Percentiles rank a stretch among this genome's conserved stretches.
These are phyloP conservation scores for Lagopus muta DNA, from an alignment of 2,113 vertebrate species.

Conservation along the genomic window DNA sequence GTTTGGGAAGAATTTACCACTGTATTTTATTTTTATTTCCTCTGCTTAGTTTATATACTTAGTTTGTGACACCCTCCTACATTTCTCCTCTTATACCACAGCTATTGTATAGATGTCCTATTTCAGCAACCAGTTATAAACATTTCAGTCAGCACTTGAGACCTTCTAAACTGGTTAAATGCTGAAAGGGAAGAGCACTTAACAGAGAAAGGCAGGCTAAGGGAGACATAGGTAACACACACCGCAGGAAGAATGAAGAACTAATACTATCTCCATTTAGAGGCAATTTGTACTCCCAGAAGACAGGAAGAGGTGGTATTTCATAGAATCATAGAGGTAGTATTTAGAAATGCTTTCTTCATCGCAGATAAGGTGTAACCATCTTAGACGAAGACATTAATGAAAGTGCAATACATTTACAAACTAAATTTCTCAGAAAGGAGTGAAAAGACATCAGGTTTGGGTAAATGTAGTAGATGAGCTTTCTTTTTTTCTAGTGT, in stretches of 20 bases:
- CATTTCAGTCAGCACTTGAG: not conserved
- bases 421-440: not conserved
- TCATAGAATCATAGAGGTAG: not conserved
- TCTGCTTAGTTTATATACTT: not conserved
- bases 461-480: not conserved
- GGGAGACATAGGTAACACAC: not conserved
- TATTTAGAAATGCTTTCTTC: not conserved
- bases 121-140: not conserved
- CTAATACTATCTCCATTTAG: not conserved
- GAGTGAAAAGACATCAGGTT: not conserved
- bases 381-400: not conserved
- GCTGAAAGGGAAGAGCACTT: slow-evolving; percentile 6
- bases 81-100: not conserved
- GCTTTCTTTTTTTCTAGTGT: not conserved
- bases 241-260: not conserved
- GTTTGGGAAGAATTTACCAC: not conserved
- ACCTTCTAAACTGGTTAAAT: slow-evolving; percentile 38
- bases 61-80: not conserved
- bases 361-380: not conserved
- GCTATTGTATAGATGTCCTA: not conserved
- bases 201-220: not conserved
- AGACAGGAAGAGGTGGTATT: not conserved
- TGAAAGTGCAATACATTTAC: not conserved
- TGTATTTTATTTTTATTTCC: not conserved
- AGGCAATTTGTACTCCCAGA: too few species aligned